Conservation (phyloP, 2,113 vertebrate species). For the Zeus faber region DNA sequence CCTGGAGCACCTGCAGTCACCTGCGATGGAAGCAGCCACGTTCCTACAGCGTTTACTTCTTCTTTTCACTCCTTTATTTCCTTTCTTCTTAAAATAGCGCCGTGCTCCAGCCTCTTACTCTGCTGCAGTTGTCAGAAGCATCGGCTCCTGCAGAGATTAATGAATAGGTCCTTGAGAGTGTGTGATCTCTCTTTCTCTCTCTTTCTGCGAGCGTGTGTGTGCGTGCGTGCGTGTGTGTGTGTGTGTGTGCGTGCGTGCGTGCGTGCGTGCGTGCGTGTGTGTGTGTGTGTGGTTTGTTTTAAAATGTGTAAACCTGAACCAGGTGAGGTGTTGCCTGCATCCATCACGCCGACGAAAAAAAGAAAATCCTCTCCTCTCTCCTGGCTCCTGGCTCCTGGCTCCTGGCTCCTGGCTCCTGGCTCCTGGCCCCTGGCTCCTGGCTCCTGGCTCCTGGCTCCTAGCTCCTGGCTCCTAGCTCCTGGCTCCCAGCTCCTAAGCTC, state of each 20-base stretch:
- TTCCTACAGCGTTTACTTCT: no score
- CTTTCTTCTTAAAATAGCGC: conserved; percentile 49
- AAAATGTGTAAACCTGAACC: conserved; percentile 16
- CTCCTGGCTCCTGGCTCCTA: no score
- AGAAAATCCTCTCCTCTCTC: no score
- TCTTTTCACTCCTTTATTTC: conserved; percentile 16
- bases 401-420: no score
- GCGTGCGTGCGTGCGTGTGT: neutral
- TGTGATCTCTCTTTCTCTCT: neutral
- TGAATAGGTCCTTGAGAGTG: conserved; percentile 15
- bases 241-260: neutral
- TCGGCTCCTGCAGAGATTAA: conserved; percentile 25
- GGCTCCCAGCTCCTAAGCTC: conserved; percentile 2
- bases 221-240: neutral
- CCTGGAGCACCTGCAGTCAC: conserved; percentile 41
- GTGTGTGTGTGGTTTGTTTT: neutral
- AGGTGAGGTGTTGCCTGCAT: no score
- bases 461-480: no score
- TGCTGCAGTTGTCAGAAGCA: conserved; percentile 30
- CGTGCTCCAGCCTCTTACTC: conserved; percentile 27
- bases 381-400: no score
- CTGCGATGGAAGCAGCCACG: conserved; percentile 38
- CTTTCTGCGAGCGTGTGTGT: neutral
- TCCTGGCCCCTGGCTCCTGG: no score
- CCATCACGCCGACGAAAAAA: no score